Percentiles rank a stretch among this genome's conserved stretches.
phyloP scores from a whole-genome alignment of 2,113 vertebrate species.

The Chamaea fasciata region DNA sequence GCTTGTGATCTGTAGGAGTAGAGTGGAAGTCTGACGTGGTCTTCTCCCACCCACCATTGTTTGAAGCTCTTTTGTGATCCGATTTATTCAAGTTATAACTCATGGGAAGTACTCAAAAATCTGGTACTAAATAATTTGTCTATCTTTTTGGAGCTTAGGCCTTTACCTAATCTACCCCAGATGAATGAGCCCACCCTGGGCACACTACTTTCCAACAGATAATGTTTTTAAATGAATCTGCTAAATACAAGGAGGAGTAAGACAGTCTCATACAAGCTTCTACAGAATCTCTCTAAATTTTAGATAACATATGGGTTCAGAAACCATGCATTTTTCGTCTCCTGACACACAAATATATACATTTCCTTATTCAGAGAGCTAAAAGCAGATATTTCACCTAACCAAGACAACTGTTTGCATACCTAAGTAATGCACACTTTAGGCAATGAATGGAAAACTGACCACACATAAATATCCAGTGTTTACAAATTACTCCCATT shows the following conservation, averaged over 20 bases:
- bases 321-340: background rate
- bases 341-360: background rate
- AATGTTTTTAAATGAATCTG: background rate
- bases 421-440: background rate
- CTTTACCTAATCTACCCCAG: background rate
- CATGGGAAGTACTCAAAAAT: background rate
- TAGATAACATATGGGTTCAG: background rate
- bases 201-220: background rate
- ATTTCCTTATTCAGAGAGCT: background rate
- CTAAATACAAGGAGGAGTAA: background rate
- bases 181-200: background rate
- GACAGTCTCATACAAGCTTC: background rate
- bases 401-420: background rate
- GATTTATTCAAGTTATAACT: background rate
- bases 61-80: background rate
- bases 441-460: background rate
- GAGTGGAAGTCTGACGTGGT: background rate
- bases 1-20: background rate
- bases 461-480: background rate
- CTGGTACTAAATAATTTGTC: background rate
- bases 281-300: background rate
- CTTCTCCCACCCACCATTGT: background rate
- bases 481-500: background rate
- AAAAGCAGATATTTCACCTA: background rate
- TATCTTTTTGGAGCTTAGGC: background rate